phyloP scores from a whole-genome alignment of 2,797 vertebrate species.

The Pseudochaenichthys georgianus region DNA sequence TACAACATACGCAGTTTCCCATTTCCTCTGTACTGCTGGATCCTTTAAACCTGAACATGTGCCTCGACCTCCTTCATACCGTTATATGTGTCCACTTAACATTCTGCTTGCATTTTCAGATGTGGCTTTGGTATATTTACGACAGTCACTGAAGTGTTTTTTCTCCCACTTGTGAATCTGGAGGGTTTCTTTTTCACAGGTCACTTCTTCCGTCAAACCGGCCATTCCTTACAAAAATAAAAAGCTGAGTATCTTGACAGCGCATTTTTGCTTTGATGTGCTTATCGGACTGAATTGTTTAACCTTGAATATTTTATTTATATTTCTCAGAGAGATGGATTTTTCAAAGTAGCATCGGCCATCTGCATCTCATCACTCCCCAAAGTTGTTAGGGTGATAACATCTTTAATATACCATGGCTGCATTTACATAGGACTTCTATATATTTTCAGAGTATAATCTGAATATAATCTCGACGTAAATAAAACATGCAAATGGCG shows the following conservation, averaged over 20 bases:
- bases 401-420: not conserved
- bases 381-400: constrained; percentile 4
- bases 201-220: constrained; percentile 19
- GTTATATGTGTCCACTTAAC: not conserved
- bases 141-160: not conserved
- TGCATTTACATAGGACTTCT: not conserved
- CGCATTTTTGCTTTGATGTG: constrained; percentile 21
- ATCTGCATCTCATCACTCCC: not conserved
- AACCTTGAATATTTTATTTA: constrained; percentile 10
- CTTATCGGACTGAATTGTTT: constrained; percentile 23
- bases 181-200: constrained; percentile 7
- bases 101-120: not conserved
- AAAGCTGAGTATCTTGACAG: not conserved
- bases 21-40: not conserved
- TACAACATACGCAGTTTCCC: not conserved
- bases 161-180: not conserved
- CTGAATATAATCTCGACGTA: constrained; percentile 5
- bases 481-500: not conserved
- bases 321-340: not conserved
- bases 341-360: not conserved
- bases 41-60: constrained; percentile 1
- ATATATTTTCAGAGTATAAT: constrained; percentile 1
- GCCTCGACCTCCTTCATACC: not conserved
- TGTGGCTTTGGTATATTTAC: constrained; percentile 2
- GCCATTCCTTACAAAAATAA: not conserved